Evolutionary conservation across 1,140 invertebrate species (phyloP).

Genomic region (Zaprionus nigranus): DNA sequence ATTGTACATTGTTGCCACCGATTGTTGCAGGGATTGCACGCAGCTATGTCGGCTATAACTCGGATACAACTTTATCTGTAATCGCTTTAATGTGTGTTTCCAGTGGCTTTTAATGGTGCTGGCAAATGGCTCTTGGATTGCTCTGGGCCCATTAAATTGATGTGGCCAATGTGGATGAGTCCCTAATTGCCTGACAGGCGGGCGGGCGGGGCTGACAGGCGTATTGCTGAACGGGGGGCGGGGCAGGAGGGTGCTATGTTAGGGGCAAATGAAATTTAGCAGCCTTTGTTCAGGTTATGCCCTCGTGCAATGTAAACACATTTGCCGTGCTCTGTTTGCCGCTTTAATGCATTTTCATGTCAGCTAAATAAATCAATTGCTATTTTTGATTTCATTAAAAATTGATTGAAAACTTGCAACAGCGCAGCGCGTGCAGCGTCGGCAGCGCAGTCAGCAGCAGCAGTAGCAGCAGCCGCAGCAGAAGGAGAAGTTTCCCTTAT

Average conservation of each 20-base stretch:
- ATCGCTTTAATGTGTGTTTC: conserved; percentile 70
- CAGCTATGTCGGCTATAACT: conserved; percentile 30
- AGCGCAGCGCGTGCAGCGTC: conserved; percentile 11
- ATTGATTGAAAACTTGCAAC: conserved; percentile 53
- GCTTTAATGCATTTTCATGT: conserved; percentile 20
- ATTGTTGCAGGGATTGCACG: conserved; percentile 1
- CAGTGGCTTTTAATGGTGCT: conserved; percentile 71
- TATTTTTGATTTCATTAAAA: conserved; percentile 54
- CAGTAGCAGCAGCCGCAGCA: background rate
- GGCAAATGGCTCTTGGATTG: conserved; percentile 66
- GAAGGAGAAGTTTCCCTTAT: background rate
- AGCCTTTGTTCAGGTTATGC: background rate
- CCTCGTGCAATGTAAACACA: background rate
- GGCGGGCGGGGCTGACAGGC: background rate
- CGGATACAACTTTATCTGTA: conserved; percentile 36
- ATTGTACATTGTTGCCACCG: conserved; percentile 13
- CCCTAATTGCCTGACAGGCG: conserved; percentile 39
- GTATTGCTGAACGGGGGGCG: too few relatives aligned
- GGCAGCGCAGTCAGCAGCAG: background rate
- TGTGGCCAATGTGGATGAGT: conserved; percentile 43
- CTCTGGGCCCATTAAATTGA: conserved; percentile 65
- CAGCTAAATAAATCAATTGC: conserved; percentile 27
- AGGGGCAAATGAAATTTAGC: background rate
- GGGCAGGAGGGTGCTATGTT: background rate
- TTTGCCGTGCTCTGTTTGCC: conserved; percentile 2